Base-by-base conservation (phyloP, 2,113 vertebrate genomes). In the Oreochromis niloticus region DNA sequence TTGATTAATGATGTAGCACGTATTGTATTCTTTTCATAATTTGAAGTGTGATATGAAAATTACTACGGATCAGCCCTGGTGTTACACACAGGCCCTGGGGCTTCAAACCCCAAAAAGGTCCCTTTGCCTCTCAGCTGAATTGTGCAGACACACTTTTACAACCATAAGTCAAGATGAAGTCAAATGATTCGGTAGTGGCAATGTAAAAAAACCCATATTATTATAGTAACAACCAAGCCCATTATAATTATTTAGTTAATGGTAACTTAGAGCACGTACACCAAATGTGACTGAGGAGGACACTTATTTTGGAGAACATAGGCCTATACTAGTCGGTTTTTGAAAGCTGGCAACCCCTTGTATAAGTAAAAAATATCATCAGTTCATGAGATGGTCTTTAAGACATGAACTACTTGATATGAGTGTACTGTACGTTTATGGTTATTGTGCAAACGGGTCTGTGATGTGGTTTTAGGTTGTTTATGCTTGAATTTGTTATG, bases 1-100 rank as follows among this genome's bases (percentile, higher is more conserved):
- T 16, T 61, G 16, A 61, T 61, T 32, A 30, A 32, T 9, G 30
- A 9, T 1, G 17, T 32, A 61, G 55, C 12, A 57, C 14, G 0
- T 8, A 57, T 57, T 0, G 0, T 57, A 30, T 57, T 57, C 13
- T 59, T 59, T 59, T 59, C 56, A 30, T 16, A 16, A 59, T 30
- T 30, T 59, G 13, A 59, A 59, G 7, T 30, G 56, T 3, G 7
- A 59, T 59, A 30, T 59, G 2, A 16, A 30, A 36, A 66, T 6
- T 36, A n/a, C 32, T 63, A 1, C 3, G 8, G 9, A 3, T 63
- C 32, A 63, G 32, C 9, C 5, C 32, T 63, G 32, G 9, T 34
- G 59, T 34, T 63, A 19, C 30, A 34, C 16, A 19, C 30, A 34
- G 30, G 5, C 30, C 9, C 57, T 32, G 57, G 1, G 14, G 2